A percentile compares a stretch with the other conserved stretches of the same genome.
Conservation (phyloP, 2,888 invertebrate species). For the Dexiosoma caninum region DNA sequence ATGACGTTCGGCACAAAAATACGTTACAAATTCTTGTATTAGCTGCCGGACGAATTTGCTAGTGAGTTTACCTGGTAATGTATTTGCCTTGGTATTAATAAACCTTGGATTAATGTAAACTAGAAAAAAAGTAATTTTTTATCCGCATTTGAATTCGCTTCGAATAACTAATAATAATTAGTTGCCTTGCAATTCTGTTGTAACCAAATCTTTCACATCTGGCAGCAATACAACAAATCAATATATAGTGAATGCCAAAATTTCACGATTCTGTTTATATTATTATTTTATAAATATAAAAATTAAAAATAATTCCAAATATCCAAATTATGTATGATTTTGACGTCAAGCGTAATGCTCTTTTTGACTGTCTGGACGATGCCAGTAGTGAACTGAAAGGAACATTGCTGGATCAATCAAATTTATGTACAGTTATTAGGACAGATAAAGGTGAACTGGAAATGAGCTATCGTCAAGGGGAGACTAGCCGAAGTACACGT, state of each 20-base stretch:
- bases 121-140: too few relatives aligned
- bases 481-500: constrained; percentile 52
- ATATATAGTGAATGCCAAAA: neutral
- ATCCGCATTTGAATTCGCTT: too few relatives aligned
- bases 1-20: too few relatives aligned
- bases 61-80: too few relatives aligned
- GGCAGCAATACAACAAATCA: neutral
- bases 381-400: constrained; percentile 81
- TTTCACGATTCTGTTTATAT: neutral
- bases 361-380: constrained; percentile 84
- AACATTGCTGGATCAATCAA: constrained; percentile 74
- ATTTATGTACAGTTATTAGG: constrained; percentile 74
- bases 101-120: too few relatives aligned
- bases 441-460: constrained; percentile 69
- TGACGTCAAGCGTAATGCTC: constrained; percentile 82
- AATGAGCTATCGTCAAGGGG: constrained; percentile 64
- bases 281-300: neutral
- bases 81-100: too few relatives aligned
- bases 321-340: constrained; percentile 78
- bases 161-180: neutral
- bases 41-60: too few relatives aligned
- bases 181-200: too few relatives aligned
- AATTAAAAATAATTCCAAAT: too few relatives aligned
- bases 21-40: too few relatives aligned
- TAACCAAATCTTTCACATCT: neutral